Percentiles rank a stretch among this genome's conserved stretches.
These are phyloP conservation scores for Sebastes dallii DNA, from an alignment of 2,797 vertebrate genomes.

Conservation along the genomic window DNA sequence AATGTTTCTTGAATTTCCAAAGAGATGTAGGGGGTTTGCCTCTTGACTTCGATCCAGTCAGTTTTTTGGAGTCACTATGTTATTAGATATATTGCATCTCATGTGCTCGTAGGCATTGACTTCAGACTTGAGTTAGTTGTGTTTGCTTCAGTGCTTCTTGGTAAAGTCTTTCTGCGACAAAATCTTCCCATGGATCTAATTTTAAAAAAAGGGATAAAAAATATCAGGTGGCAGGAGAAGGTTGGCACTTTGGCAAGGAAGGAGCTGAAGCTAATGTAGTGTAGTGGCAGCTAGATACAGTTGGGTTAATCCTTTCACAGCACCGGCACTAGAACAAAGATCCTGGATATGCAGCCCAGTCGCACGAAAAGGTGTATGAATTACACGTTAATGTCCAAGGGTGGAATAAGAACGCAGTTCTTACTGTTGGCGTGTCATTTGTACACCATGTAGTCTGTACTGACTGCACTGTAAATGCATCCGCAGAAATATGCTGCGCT, in stretches of 20 bases:
- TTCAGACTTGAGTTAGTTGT: not conserved
- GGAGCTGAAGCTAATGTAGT: not conserved
- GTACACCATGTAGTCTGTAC: too few species aligned
- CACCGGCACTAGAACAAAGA: not conserved
- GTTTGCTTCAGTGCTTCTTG: not conserved
- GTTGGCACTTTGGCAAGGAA: not conserved
- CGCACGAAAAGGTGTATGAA: too few species aligned
- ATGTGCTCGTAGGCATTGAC: not conserved
- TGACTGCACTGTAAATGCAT: too few species aligned
- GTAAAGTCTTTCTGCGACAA: not conserved
- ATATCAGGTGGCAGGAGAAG: not conserved
- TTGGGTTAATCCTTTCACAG: not conserved
- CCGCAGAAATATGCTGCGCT: too few species aligned
- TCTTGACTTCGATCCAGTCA: slow-evolving; percentile 5
- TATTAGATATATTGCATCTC: slow-evolving; percentile 1
- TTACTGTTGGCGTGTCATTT: too few species aligned
- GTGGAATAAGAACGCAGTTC: too few species aligned
- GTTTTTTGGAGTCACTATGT: not conserved
- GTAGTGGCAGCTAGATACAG: not conserved
- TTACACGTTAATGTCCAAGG: too few species aligned
- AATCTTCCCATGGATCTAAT: not conserved
- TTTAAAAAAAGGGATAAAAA: not conserved
- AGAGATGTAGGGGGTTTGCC: not conserved
- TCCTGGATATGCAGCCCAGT: not conserved
- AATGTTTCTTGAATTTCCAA: not conserved